Conservation (phyloP, 53 echinoderm and acorn worm genomes). For the Holothuria leucospilota region DNA sequence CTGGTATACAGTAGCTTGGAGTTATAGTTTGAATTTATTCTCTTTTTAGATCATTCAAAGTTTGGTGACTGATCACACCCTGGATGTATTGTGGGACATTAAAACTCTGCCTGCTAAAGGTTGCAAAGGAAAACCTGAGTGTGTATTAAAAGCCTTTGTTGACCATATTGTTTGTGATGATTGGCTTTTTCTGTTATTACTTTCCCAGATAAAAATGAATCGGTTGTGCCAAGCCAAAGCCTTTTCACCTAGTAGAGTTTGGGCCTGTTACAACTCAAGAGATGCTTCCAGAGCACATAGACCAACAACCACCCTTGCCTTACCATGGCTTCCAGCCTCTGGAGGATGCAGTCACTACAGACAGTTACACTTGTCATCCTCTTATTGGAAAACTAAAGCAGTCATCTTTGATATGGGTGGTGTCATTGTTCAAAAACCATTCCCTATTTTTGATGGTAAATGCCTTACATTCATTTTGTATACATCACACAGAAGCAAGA, state of each 20-base stretch:
- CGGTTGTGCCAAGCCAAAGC: conserved; percentile 4
- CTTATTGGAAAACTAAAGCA: conserved; percentile 57
- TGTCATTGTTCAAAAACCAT: conserved; percentile 82
- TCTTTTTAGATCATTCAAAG: too few relatives aligned
- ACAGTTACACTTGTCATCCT: conserved; percentile 7
- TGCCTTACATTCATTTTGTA: neutral
- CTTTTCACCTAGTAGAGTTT: neutral
- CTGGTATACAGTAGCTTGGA: too few relatives aligned
- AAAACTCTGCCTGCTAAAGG: too few relatives aligned
- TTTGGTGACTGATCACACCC: too few relatives aligned
- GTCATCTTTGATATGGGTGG: conserved; percentile 98
- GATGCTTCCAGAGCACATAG: too few relatives aligned
- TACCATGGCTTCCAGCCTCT: neutral
- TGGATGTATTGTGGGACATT: too few relatives aligned
- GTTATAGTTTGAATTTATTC: too few relatives aligned
- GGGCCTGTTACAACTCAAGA: neutral
- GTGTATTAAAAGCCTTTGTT: too few relatives aligned
- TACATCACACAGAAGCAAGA: too few relatives aligned
- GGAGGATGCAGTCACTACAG: neutral
- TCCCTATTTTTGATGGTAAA: conserved; percentile 82
- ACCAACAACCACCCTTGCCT: neutral
- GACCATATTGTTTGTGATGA: too few relatives aligned
- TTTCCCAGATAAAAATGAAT: conserved; percentile 24
- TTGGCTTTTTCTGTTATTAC: neutral
- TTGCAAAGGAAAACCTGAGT: too few relatives aligned